Percentiles rank a stretch among this genome's conserved stretches.
These are phyloP conservation scores for Brachylomia viminalis DNA, from an alignment of 2,888 invertebrate genomes.

Conservation along the genomic window DNA sequence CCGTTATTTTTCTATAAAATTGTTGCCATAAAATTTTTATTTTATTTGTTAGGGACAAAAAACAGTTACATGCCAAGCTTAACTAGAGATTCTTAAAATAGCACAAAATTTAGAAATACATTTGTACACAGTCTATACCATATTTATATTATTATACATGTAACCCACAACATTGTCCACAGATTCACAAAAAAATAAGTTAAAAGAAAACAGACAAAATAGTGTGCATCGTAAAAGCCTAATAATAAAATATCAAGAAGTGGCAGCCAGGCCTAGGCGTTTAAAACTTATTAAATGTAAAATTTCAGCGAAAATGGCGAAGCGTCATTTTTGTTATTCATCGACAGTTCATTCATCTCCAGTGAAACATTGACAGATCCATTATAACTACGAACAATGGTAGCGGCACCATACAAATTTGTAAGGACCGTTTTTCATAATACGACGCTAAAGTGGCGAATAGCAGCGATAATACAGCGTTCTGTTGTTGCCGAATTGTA, in stretches of 20 bases:
- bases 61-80: too few relatives aligned
- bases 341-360: constrained; percentile 84
- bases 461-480: constrained; percentile 55
- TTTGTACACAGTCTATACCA: too few relatives aligned
- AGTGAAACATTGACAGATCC: constrained; percentile 87
- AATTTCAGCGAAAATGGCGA: constrained; percentile 53
- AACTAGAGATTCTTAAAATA: too few relatives aligned
- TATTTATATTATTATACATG: too few relatives aligned
- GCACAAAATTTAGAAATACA: too few relatives aligned
- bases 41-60: too few relatives aligned
- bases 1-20: not conserved
- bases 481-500: constrained; percentile 57
- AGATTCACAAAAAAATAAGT: too few relatives aligned
- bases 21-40: too few relatives aligned
- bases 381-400: constrained; percentile 86
- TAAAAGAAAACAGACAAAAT: too few relatives aligned
- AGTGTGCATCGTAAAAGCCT: too few relatives aligned
- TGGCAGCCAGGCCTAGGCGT: not conserved
- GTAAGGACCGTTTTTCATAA: constrained; percentile 68
- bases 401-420: constrained; percentile 76
- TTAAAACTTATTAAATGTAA: constrained; percentile 55
- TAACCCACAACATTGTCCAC: too few relatives aligned
- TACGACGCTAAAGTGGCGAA: constrained; percentile 63
- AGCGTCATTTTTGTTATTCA: constrained; percentile 62
- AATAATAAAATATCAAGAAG: constrained; percentile 24